phyloP scores from a whole-genome alignment of 1,140 invertebrate genomes.

The Arion vulgaris region DNA sequence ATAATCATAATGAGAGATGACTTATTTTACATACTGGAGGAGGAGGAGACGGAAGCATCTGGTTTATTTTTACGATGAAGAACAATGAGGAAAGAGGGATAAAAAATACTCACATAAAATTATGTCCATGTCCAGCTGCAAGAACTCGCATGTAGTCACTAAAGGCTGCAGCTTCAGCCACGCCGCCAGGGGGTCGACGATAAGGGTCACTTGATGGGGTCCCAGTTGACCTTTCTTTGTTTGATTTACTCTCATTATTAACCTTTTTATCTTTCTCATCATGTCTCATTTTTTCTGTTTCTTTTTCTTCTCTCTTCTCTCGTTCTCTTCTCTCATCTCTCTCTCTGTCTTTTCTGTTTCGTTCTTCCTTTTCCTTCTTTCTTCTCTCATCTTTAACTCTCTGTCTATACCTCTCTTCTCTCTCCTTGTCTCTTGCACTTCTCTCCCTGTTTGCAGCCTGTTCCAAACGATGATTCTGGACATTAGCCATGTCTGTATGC shows the following conservation, averaged over 20 bases:
- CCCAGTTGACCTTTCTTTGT: not conserved
- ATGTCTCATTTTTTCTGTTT: slow-evolving; percentile 22
- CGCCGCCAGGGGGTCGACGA: not conserved
- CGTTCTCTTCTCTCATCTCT: slow-evolving; percentile 30
- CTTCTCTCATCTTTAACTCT: slow-evolving; percentile 21
- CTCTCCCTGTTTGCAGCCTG: not conserved
- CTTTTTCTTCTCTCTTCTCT: slow-evolving; percentile 31
- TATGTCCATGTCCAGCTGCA: slow-evolving; percentile 48
- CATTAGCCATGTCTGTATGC: not conserved
- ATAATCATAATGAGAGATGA: too few species aligned
- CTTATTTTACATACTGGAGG: too few species aligned
- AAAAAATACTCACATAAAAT: slow-evolving; percentile 53
- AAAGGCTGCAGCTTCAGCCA: slow-evolving; percentile 44
- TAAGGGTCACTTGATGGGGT: not conserved
- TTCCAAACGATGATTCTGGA: not conserved
- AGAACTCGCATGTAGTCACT: slow-evolving; percentile 56
- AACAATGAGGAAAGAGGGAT: too few species aligned
- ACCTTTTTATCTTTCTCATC: slow-evolving; percentile 25
- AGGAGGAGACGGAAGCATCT: too few species aligned
- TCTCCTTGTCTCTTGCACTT: not conserved
- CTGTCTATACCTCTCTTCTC: slow-evolving; percentile 11
- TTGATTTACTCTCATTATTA: not conserved
- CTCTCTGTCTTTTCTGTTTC: slow-evolving; percentile 8
- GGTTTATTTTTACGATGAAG: too few species aligned
- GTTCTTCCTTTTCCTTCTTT: slow-evolving; percentile 7